Evolutionary conservation across 2,888 invertebrate species (phyloP).

Genomic region (Imbricaverruca yamaguchii): DNA sequence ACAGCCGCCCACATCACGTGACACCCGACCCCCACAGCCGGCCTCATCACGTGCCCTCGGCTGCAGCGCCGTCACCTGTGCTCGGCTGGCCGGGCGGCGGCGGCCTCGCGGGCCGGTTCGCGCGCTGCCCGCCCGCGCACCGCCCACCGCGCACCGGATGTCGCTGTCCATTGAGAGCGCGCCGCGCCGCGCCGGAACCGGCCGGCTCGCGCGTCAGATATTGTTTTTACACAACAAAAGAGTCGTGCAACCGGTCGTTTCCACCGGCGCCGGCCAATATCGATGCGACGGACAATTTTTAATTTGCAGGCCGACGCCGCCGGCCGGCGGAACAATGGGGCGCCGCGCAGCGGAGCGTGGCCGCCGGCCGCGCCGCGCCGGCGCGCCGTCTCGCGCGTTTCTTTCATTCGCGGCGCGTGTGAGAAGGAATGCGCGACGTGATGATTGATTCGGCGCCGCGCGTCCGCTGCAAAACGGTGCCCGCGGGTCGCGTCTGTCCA

Average conservation of each 20-base stretch:
- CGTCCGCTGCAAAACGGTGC: background rate
- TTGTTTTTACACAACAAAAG: constrained; percentile 21
- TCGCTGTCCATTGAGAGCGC: background rate
- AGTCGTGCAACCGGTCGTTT: background rate
- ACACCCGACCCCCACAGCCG: no score
- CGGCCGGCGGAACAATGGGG: background rate
- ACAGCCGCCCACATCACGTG: no score
- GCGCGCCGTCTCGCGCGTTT: background rate
- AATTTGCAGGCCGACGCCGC: background rate
- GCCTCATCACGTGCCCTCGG: no score
- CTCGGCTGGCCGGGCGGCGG: no score
- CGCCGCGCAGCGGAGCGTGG: background rate
- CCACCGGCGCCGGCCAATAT: background rate
- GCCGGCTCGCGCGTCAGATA: background rate
- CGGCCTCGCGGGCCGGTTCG: no score
- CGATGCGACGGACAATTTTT: background rate
- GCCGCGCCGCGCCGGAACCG: background rate
- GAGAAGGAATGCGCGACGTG: background rate
- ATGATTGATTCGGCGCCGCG: constrained; percentile 8
- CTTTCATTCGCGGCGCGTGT: background rate
- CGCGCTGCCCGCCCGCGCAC: no score
- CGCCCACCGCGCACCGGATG: background rate
- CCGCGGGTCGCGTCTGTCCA: no score
- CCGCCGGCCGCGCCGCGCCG: background rate
- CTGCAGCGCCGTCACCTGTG: no score